Base-by-base conservation (phyloP, 2,113 vertebrate genomes). In the Platysteira castanea region DNA sequence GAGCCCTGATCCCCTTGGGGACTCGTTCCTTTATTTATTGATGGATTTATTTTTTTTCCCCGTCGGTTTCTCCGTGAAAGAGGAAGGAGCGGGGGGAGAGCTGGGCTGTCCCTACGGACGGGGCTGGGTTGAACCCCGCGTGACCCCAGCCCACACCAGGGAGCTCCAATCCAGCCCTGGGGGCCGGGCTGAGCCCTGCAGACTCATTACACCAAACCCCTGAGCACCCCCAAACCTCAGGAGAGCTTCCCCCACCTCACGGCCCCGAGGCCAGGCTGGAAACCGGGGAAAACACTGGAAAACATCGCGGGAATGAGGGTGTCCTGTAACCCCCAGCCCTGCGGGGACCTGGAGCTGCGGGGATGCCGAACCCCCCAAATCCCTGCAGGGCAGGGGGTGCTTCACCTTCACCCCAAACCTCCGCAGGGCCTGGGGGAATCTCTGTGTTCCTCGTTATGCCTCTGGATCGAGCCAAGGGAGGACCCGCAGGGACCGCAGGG, bases 221-320 rank as follows among this genome's bases (percentile, higher is more conserved):
- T 39, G 8, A 35, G 74, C 75, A 52, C 11, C 70, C 42, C 33
- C 35, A 41, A 15, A 63, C 2, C 73, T 28, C 63, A 8, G 31
- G 21, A 23, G 18, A 31, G 24, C 28, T 39, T 12, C 20, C 31
- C 14, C 1, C 4, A 19, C 4, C 2, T 19, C 8, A 0, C 0
- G 6, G 50, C 37, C 26, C 57, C 0, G 0, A 1, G 16, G 37
- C 56, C 49, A 19, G 61, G 31, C 53, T 52, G 70, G 18, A 31
- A 22, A 11, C 22, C 2, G 1, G 15, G 68, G 22, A 85, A 27
- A 27, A 2, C 27, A 1, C 11, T 0, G 1, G 60, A 6, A 30
- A 63, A 8, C 42, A 5, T 0, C 2, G 0, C 7, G 15, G 73
- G 31, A 47, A 28, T 6, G 60, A 24, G 56, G 37, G n/a, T 3